Evolutionary conservation across 2,797 vertebrate species (phyloP).

Genomic region (Gobionotothen gibberifrons): DNA sequence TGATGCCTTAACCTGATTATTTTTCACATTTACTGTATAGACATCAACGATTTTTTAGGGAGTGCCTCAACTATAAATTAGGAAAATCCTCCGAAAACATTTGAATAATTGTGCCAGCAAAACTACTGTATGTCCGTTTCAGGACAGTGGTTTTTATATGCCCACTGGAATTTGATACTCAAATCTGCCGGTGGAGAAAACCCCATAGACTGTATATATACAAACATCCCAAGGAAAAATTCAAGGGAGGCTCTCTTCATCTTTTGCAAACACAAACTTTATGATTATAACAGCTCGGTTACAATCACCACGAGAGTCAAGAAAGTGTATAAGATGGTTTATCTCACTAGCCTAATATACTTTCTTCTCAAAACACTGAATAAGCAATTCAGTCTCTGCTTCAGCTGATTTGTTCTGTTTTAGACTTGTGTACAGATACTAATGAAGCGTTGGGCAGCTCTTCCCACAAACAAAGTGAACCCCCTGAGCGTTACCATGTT

Average conservation of each 20-base stretch:
- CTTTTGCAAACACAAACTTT: not conserved
- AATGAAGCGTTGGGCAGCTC: slow-evolving; percentile 33
- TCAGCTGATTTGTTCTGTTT: slow-evolving; percentile 20
- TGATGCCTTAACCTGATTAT: no score
- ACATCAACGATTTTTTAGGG: no score
- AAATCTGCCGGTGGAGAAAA: no score
- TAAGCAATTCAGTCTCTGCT: not conserved
- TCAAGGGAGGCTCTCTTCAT: not conserved
- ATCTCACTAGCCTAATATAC: not conserved
- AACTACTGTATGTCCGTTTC: no score
- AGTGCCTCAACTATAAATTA: no score
- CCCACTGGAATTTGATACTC: no score
- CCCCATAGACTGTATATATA: no score
- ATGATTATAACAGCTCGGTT: not conserved
- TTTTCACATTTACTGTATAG: no score
- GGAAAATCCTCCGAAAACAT: no score
- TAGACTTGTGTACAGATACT: slow-evolving; percentile 42
- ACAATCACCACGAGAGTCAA: no score
- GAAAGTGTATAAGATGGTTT: not conserved
- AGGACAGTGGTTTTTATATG: no score
- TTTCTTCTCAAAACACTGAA: slow-evolving; percentile 3
- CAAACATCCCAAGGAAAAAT: not conserved
- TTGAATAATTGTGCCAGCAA: no score
- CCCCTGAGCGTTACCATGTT: slow-evolving; percentile 15
- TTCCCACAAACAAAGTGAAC: slow-evolving; percentile 18